A percentile compares a stretch with the other conserved stretches of the same genome.
phyloP scores from a whole-genome alignment of 2,797 vertebrate species.

The Halcyon chelicuti region DNA sequence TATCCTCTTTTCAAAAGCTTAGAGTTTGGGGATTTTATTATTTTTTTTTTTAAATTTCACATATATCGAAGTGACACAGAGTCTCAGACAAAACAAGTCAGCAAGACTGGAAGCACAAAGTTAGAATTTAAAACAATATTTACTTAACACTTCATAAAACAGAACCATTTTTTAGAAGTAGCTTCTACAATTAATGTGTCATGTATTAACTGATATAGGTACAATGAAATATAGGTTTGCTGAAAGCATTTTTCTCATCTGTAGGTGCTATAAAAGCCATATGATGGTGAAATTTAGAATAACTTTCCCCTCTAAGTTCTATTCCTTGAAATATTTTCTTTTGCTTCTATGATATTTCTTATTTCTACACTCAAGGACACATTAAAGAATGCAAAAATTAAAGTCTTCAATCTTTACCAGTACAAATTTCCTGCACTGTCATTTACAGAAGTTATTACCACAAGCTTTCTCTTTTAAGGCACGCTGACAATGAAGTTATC shows the following conservation, averaged over 20 bases:
- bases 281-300: background rate
- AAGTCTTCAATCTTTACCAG: background rate
- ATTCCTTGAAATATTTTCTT: background rate
- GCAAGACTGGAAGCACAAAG: background rate
- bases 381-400: slow-evolving; percentile 18
- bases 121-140: background rate
- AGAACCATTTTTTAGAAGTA: background rate
- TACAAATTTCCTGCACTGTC: slow-evolving; percentile 17
- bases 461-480: background rate
- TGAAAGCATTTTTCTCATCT: background rate
- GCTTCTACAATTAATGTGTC: background rate
- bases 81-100: background rate
- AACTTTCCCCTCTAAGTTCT: background rate
- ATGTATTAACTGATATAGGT: background rate
- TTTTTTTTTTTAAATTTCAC: background rate
- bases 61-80: background rate
- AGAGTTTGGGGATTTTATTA: background rate
- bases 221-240: background rate
- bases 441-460: background rate
- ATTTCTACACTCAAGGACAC: background rate
- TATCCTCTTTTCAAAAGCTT: slow-evolving; percentile 15
- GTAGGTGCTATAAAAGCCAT: background rate
- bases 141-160: background rate
- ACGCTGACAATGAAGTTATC: slow-evolving; percentile 1
- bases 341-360: background rate